Base-by-base conservation (phyloP, 2,888 invertebrate species). In the Phortica okadai region DNA sequence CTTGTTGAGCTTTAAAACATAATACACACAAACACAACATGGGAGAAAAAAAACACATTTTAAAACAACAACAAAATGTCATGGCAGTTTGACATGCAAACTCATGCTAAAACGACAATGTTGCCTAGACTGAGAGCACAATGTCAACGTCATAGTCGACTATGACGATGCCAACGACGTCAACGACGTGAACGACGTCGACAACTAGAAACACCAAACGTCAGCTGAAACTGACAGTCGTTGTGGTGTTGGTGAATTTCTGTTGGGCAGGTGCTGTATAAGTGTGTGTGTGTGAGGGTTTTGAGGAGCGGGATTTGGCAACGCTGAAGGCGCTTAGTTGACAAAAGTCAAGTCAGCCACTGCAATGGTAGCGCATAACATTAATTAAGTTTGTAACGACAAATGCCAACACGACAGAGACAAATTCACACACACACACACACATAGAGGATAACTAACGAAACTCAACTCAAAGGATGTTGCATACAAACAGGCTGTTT, bases 341-440 rank as follows among this genome's bases (percentile, higher is more conserved):
- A 81, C 88, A 86, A 86, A 86, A 86, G 85, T 86, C 85, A 86
- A 86, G 87, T 83, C 77, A 70, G 79, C 73, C 76, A 74, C 74
- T 77, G 78, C 78, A 80, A 82, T 80, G 81, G 82, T 78, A 82
- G 84, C 82, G 62, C 62, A 62, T 62, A 62, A 85, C 83, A 84
- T 85, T 88, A 87, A 88, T 86, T 88, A 84, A 85, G 83, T 85
- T 87, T 85, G 81, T 82, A 85, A 83, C 81, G 81, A 84, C 81
- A 80, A 81, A 82, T 79, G 80, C 81, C 78, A 79, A 82, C 78
- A 83, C 81, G 80, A 79, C 84, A 82, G 78, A 74, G 14, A 59
- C 54, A 74, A 78, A 78, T 69, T 67, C 74, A 73, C 16, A 73
- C 67, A 74, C 42, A 74, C n/a, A 66, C 69, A 76, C 82, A 82